Base-by-base conservation (phyloP, 1,140 invertebrate genomes). In the Drosophila auraria region DNA sequence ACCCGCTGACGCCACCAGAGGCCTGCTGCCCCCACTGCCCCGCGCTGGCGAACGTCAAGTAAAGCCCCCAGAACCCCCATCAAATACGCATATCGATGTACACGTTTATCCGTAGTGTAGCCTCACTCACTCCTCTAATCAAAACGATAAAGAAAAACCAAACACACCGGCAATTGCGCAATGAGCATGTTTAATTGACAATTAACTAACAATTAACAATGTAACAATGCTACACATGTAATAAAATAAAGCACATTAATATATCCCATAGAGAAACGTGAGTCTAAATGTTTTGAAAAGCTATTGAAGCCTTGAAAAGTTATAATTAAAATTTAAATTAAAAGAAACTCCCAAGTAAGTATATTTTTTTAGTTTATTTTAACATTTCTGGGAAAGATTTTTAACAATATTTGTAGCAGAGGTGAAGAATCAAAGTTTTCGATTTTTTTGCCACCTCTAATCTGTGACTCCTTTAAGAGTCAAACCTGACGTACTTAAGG, bases 401-500 rank as follows among this genome's bases (percentile, higher is more conserved):
- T 7, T 2, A 42, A 0, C 14, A 42, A 42, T n/a, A 8, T 6
- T 1, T 7, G 2, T 42, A 15, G 6, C 5, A 9, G 0, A 14
- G 4, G 0, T 54, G 17, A 3, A 9, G 0, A 20, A 38, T 36
- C 6, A 1, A 36, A 1, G 8, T 5, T 0, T 20, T 5, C n/a
- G 9, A 53, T 0, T 0, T 14, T 14, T 33, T 20, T 8, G 7
- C 9, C n/a, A 33, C 17, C 6, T 15, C 6, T 8, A 20, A 54
- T 14, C 12, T 15, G 17, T 23, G 14, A 0, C 14, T 40, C 14
- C 9, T 36, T 27, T 23, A 5, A 17, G 68, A 68, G 51, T 78
- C 30, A 27, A 82, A 79, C 27, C 80, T 78, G 0, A 87, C 72
- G 30, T 87, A 98, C 93, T 98, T 98, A 0, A 96, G 97, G 86